Conservation (phyloP, 2,113 vertebrate genomes). For the Ahaetulla prasina region DNA sequence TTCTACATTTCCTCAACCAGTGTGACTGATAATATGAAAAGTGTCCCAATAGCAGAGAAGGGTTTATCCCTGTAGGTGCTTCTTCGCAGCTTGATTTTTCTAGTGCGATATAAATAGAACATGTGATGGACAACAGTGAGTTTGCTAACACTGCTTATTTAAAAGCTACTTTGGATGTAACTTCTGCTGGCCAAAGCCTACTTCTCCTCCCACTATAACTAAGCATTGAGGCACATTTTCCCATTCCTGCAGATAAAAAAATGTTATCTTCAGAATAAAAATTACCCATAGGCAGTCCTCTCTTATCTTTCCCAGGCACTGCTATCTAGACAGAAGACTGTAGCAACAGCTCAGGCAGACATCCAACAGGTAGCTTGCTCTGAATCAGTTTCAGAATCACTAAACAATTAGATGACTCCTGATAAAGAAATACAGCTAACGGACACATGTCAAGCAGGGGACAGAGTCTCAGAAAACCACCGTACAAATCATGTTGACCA, state of each 20-base stretch:
- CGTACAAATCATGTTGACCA: not conserved
- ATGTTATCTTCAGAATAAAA: not conserved
- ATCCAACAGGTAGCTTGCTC: not conserved
- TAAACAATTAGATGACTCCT: not conserved
- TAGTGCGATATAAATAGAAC: constrained; percentile 7
- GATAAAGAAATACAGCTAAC: not conserved
- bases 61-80: constrained; percentile 1
- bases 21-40: constrained; percentile 7
- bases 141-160: not conserved
- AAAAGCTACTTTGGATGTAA: not conserved
- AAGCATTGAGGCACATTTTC: not conserved
- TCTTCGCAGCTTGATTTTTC: not conserved
- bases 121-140: not conserved
- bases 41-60: not conserved
- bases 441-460: not conserved
- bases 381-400: not conserved
- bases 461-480: not conserved
- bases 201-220: not conserved
- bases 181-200: not conserved
- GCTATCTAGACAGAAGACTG: not conserved
- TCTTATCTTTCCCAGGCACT: not conserved
- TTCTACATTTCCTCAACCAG: not conserved
- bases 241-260: not conserved
- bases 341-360: not conserved
- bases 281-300: not conserved